Base-by-base conservation (phyloP, 2,113 vertebrate species). In the Hipposideros armiger region DNA sequence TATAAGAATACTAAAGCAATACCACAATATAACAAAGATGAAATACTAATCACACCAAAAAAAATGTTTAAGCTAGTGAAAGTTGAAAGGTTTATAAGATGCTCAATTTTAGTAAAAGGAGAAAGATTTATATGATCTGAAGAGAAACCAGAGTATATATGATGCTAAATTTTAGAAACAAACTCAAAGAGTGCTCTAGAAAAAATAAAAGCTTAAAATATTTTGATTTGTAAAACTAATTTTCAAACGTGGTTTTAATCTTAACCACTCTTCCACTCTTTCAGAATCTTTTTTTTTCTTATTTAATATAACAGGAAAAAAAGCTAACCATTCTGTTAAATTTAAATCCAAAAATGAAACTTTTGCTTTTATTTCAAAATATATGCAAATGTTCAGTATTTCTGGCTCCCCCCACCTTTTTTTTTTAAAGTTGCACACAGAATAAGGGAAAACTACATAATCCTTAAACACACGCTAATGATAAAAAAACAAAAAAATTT, bases 181-280 rank as follows among this genome's bases (percentile, higher is more conserved):
- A 83, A 86, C 19, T 82, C 76, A 88, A 93, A 73, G 69, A 72
- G 28, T 72, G 42, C 60, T 90, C 42, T 70, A 85, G 54, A 85
- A 74, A 88, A 96, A 96, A 86, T 24, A 93, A 96, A 93, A 95
- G 22, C 87, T 80, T 90, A 92, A 94, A 93, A 88, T 96, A 87
- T 76, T 96, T 92, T 77, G 40, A 92, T 94, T 92, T 94, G 22
- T 28, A 92, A 89, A 95, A 95, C 72, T 60, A 47, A 32, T 91
- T 85, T 96, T 95, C 47, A 95, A 90, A 92, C 26, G 83, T 45
- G 42, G 14, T 90, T 97, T 95, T 60, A 91, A 84, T 92, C 45
- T 94, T 90, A 93, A 90, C 45, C 84, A 58, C 28, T 88, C 70
- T 95, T 96, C 45, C 84, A 58, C 28, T 88, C 70, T 95, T 96